These are phyloP conservation scores for Apeira syringaria DNA, from an alignment of 2,888 invertebrate species.

Conservation along the genomic window DNA sequence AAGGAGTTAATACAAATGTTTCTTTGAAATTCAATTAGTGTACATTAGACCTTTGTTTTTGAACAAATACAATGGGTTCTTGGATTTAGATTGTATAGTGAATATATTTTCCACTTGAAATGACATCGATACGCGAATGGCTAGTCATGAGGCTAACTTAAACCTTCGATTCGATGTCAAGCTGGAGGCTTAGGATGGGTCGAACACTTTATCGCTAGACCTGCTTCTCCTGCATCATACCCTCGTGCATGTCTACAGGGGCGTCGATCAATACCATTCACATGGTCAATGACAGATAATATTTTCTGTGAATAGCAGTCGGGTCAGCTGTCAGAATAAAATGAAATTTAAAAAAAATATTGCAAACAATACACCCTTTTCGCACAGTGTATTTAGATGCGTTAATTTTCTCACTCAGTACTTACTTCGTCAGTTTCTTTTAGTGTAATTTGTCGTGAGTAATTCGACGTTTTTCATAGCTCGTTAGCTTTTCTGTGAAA, in stretches of 20 bases:
- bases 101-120: no score
- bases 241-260: no score
- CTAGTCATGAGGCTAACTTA: no score
- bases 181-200: no score
- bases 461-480: neutral
- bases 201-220: no score
- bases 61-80: neutral
- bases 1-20: constrained; percentile 22
- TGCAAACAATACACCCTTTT: neutral
- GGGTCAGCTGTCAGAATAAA: neutral
- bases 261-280: no score
- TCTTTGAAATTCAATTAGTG: constrained; percentile 35
- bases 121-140: no score
- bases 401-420: neutral
- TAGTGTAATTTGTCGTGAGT: neutral
- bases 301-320: no score
- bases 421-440: neutral
- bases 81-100: no score
- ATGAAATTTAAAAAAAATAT: neutral
- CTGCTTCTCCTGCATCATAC: no score
- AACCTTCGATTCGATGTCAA: no score
- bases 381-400: neutral
- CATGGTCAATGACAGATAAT: no score
- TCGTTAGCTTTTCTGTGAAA: neutral
- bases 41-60: constrained; percentile 4